These are phyloP conservation scores for Oryctes rhinoceros DNA, from an alignment of 1,140 invertebrate species.

Conservation along the genomic window DNA sequence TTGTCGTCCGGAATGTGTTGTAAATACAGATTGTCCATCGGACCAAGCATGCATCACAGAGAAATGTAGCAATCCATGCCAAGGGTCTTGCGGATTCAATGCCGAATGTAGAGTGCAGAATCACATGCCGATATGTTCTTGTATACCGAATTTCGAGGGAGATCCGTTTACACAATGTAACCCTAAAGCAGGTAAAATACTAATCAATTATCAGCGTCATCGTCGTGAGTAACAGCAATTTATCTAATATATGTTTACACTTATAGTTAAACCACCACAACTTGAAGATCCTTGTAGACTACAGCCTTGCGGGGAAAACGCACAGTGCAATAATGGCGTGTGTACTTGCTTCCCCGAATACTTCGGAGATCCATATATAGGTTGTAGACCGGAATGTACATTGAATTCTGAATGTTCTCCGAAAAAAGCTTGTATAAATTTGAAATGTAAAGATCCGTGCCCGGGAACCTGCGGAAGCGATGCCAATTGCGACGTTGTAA, in stretches of 20 bases:
- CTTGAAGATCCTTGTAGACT: slow-evolving; percentile 66
- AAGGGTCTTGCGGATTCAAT: slow-evolving; percentile 79
- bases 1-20: slow-evolving; percentile 81
- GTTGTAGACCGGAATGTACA: slow-evolving; percentile 84
- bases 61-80: slow-evolving; percentile 81
- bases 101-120: slow-evolving; percentile 80
- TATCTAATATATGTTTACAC: slow-evolving; percentile 7
- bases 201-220: not conserved
- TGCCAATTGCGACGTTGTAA: slow-evolving; percentile 79
- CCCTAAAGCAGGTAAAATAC: slow-evolving; percentile 49
- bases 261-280: slow-evolving; percentile 45
- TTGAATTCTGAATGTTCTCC: slow-evolving; percentile 83
- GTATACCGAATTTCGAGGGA: slow-evolving; percentile 71
- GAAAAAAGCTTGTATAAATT: slow-evolving; percentile 76
- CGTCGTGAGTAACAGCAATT: too few species aligned
- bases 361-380: slow-evolving; percentile 69
- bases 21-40: slow-evolving; percentile 81
- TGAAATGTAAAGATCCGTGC: slow-evolving; percentile 80
- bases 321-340: slow-evolving; percentile 68
- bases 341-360: slow-evolving; percentile 73
- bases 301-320: slow-evolving; percentile 71
- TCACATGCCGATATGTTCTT: slow-evolving; percentile 79
- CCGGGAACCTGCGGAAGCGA: slow-evolving; percentile 78
- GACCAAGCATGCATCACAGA: slow-evolving; percentile 79
- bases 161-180: slow-evolving; percentile 74